Conservation (phyloP, 1,140 invertebrate species). For the Drosophila triauraria region DNA sequence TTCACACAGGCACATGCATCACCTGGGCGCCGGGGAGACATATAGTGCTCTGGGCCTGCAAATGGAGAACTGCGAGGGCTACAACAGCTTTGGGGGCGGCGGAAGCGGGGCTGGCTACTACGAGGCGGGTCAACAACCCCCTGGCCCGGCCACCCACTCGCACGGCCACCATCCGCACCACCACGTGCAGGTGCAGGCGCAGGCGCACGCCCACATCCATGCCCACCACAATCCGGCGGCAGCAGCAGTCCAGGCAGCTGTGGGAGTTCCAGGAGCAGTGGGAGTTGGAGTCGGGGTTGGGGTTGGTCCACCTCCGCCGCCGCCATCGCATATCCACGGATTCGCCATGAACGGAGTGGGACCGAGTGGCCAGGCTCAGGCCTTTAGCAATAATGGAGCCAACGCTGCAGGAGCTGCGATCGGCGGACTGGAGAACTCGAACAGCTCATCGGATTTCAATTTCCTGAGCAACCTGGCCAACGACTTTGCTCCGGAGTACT, state of each 20-base stretch:
- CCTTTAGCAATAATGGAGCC: conserved; percentile 54
- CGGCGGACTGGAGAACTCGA: conserved; percentile 89
- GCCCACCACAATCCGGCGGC: conserved; percentile 84
- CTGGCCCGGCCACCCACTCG: conserved; percentile 49
- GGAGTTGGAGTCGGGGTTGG: conserved; percentile 38
- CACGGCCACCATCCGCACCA: conserved; percentile 46
- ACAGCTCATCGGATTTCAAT: conserved; percentile 96
- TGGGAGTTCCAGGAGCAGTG: conserved; percentile 33
- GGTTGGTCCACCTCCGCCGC: conserved; percentile 46
- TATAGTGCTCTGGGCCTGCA: conserved; percentile 80
- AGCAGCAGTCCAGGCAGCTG: conserved; percentile 22
- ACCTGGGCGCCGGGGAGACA: conserved; percentile 71
- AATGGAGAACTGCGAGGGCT: conserved; percentile 84
- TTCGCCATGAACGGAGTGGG: conserved; percentile 58
- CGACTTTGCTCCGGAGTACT: conserved; percentile 96
- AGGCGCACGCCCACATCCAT: conserved; percentile 86
- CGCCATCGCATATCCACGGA: conserved; percentile 56
- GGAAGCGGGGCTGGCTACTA: conserved; percentile 49
- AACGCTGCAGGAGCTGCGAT: conserved; percentile 55
- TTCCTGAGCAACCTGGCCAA: conserved; percentile 95
- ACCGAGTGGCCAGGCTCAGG: conserved; percentile 55
- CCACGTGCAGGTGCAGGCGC: conserved; percentile 47
- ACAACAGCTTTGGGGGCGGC: conserved; percentile 68
- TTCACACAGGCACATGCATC: conserved; percentile 65
- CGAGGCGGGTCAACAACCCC: conserved; percentile 63